Percentiles rank a stretch among this genome's conserved stretches.
phyloP scores from a whole-genome alignment of 2,113 vertebrate species.

The Etia nguti region DNA sequence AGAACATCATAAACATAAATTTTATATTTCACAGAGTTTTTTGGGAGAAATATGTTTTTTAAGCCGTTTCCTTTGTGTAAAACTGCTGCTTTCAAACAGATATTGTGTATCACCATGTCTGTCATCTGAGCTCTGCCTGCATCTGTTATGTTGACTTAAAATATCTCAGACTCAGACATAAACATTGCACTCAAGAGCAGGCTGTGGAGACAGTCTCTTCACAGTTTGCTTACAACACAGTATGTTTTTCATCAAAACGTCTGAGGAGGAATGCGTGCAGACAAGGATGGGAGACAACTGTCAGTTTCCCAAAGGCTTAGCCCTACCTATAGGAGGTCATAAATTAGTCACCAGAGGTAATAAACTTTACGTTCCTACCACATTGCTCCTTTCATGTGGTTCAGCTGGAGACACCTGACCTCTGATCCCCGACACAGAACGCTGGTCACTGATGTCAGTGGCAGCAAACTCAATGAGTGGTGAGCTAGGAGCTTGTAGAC shows the following conservation, averaged over 20 bases:
- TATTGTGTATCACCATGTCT: not conserved
- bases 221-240: not conserved
- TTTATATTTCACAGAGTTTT: not conserved
- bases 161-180: not conserved
- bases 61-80: not conserved
- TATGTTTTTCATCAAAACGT: not conserved
- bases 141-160: conserved; percentile 19
- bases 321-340: conserved; percentile 64
- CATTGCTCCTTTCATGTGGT: conserved; percentile 70
- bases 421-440: conserved; percentile 58
- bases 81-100: not conserved
- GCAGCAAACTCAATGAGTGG: conserved; percentile 28
- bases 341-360: conserved; percentile 68
- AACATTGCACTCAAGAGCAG: not conserved
- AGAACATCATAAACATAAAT: not conserved
- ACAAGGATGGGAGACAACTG: not conserved
- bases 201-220: not conserved
- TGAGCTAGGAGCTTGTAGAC: conserved; percentile 13
- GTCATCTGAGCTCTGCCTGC: not conserved
- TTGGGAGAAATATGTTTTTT: not conserved
- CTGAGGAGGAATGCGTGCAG: conserved; percentile 3
- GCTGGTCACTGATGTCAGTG: conserved; percentile 42
- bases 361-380: conserved; percentile 66
- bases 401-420: conserved; percentile 44
- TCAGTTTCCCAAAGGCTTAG: conserved; percentile 32